Base-by-base conservation (phyloP, 2,888 invertebrate species). In the Schizaphis graminum region DNA sequence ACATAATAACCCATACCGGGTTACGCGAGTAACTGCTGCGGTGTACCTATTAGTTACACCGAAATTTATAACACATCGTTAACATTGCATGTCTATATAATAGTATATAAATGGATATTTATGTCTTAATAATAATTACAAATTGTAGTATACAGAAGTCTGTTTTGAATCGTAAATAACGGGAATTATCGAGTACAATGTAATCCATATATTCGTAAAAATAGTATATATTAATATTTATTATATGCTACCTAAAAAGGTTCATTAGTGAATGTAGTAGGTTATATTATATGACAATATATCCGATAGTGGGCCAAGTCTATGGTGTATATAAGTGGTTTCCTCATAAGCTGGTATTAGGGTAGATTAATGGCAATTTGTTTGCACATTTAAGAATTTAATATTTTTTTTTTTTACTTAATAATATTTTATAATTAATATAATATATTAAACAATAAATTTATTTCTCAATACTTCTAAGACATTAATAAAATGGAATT, bases 121-220 rank as follows among this genome's bases (percentile, higher is more conserved):
- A 89, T 89, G 89, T 57, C 89, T 89, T 57, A 89, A 89, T 89
- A 89, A 35, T 35, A 53, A 28, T n/a, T 11, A 57, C 57, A 44
- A 57, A 44, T 28, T 89, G 57, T 21, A n/a, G n/a, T 49, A 16
- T 16, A 16, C 28, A 47, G 16, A 16, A 41, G 47, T 13, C 16
- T 11, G 47, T 86, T 86, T 44, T 47, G n/a, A n/a, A 86, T 28
- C 47, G 86, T 35, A 77, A 77, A 77, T 77, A 35, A 77, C 77
- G 21, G 77, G 21, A 41, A 77, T 35, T 16, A 8, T 77, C 35
- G 35, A 35, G 35, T 35, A 77, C 77, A 35, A 35, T 77, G n/a
- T 67, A 21, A 77, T 77, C 35, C 21, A 21, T 35, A 77, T 35
- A 21, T 77, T 35, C 8, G 35, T 77, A 21, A 77, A 77, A 28